phyloP scores from a whole-genome alignment of 1,140 invertebrate genomes.

The Muscidifurax raptorellus region DNA sequence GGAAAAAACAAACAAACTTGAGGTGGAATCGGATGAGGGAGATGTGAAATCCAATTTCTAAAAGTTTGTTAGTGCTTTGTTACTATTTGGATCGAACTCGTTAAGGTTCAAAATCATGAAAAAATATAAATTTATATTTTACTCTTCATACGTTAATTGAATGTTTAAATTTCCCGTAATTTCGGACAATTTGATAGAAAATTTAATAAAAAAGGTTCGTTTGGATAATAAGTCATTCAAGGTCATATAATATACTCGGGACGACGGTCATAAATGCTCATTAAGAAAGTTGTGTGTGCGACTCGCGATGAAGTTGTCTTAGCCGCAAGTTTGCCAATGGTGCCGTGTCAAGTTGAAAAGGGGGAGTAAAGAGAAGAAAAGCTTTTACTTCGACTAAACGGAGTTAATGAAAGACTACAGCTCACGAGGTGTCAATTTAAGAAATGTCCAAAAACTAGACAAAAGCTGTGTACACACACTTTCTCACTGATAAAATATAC shows the following conservation, averaged over 20 bases:
- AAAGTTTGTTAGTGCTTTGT: constrained; percentile 19
- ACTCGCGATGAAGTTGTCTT: not conserved
- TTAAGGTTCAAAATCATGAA: not conserved
- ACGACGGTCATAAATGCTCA: constrained; percentile 10
- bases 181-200: too few relatives aligned
- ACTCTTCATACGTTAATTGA: too few relatives aligned
- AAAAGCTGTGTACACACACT: not conserved
- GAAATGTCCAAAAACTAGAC: not conserved
- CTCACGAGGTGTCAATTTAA: constrained; percentile 43
- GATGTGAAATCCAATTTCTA: constrained; percentile 25
- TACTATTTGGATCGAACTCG: not conserved
- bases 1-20: not conserved
- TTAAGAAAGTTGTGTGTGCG: constrained; percentile 16
- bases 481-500: constrained; percentile 16
- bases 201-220: too few relatives aligned
- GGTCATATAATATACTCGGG: too few relatives aligned
- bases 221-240: too few relatives aligned
- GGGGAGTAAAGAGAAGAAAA: not conserved
- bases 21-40: not conserved
- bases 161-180: too few relatives aligned
- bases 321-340: constrained; percentile 10
- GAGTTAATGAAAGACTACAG: constrained; percentile 45
- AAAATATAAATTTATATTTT: too few relatives aligned
- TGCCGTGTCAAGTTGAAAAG: constrained; percentile 1
- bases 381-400: constrained; percentile 6